Base-by-base conservation (phyloP, 2,797 vertebrate genomes). In the Melanotaenia pygmaea region DNA sequence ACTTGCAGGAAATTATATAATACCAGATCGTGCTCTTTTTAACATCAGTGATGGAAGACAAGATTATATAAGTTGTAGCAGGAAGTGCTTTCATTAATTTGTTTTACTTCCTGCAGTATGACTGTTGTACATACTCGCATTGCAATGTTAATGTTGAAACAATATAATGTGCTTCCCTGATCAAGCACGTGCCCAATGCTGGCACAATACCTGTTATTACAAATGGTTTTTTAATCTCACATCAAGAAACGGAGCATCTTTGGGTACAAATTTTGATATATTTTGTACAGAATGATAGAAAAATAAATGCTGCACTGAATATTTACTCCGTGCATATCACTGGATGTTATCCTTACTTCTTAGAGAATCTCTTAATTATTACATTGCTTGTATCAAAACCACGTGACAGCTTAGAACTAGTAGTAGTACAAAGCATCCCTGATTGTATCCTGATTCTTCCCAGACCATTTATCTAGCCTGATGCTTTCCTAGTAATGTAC, bases 391-490 rank as follows among this genome's bases (percentile, higher is more conserved):
- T 8, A 60, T 51, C 18, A n/a, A 51, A 59, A 60, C n/a, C 59
- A 62, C 60, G 20, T 60, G 8, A 32, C 62, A 58, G 6, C 60
- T 35, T 30, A 64, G 54, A 32, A 24, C 13, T 53, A 26, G 47
- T 10, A 22, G 13, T 24, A 72, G 10, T 14, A 59, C 3, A 67
- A 24, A 75, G 53, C 59, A 78, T 65, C 45, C 22, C 54, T 54
- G 5, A 53, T 66, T 63, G 58, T 68, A 3, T 53, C 57, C 32
- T 47, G 4, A 43, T 40, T 9, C 28, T 60, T 57, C 28, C 59
- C 51, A 45, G n/a, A 65, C 47, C 12, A 5, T 22, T 65, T 38
- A 9, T 59, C 32, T 72, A 66, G 12, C 13, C 53, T 66, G n/a
- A 51, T 14, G 57, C 62, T 26, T 47, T 18, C 16, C 1, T 53